Evolutionary conservation across 2,113 vertebrate genomes (phyloP).

Genomic region (Tympanuchus pallidicinctus): DNA sequence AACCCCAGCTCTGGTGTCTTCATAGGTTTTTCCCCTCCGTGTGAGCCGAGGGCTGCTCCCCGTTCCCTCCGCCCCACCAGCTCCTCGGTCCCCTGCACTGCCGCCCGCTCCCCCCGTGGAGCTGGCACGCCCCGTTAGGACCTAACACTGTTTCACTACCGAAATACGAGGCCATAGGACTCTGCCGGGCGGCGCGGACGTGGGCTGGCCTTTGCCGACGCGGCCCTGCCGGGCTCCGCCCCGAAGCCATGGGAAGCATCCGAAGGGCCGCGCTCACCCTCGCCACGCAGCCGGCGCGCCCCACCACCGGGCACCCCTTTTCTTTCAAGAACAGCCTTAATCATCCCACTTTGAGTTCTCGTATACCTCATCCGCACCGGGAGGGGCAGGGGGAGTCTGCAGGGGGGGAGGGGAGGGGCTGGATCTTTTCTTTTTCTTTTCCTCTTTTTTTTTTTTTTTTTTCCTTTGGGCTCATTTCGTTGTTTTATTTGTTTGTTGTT

Average conservation of each 20-base stretch:
- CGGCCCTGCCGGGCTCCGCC: conserved; percentile 82
- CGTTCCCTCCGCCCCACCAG: conserved; percentile 84
- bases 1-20: conserved; percentile 73
- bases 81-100: conserved; percentile 75
- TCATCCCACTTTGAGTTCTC: conserved; percentile 87
- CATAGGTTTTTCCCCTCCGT: conserved; percentile 79
- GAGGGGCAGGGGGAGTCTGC: background rate
- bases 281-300: conserved; percentile 53
- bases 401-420: background rate
- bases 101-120: conserved; percentile 59
- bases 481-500: too few species aligned
- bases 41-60: conserved; percentile 80
- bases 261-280: conserved; percentile 74
- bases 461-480: too few species aligned
- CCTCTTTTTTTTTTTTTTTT: conserved; percentile 57
- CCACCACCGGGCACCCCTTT: conserved; percentile 78
- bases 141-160: conserved; percentile 95
- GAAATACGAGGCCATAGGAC: conserved; percentile 88
- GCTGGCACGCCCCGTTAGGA: conserved; percentile 86
- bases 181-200: conserved; percentile 75
- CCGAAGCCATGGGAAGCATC: conserved; percentile 80
- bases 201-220: conserved; percentile 67
- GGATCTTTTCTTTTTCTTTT: background rate
- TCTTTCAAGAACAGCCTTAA: conserved; percentile 93
- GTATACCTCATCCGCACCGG: conserved; percentile 88